Base-by-base conservation (phyloP, 1,140 invertebrate species). In the Trypoxylus dichotomus region DNA sequence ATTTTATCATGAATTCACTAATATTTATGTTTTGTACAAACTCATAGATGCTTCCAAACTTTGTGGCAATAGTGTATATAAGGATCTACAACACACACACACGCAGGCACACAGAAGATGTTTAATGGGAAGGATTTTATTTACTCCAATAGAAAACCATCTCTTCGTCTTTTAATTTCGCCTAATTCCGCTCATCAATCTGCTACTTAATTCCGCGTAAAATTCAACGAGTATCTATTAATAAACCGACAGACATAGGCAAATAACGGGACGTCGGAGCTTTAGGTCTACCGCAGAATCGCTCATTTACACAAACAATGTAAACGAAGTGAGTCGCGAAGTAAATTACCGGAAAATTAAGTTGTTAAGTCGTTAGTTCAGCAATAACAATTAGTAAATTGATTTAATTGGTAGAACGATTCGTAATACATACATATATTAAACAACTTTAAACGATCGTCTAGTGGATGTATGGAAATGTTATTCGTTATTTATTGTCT, bases 331-430 rank as follows among this genome's bases (percentile, higher is more conserved):
- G 60, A 68, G 13, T 68, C 60, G 60, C 60, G 21, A 68, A 24
- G 60, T 68, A 68, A 68, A 68, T 68, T 27, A 24, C 60, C 60
- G 60, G 19, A 68, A 68, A 68, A 68, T 68, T 68, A 68, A 68
- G 60, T 68, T 25, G 60, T 68, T 68, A 68, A 25, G 24, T 68
- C 21, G 60, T 68, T 68, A 68, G 24, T 68, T 27, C 60, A 11
- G 60, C 60, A 68, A 29, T 68, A 68, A 68, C 60, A 68, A 68
- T 68, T 68, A 68, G 19, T 68, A 68, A 68, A 68, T 68, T 68
- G 60, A 68, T 68, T 68, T 27, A 68, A 68, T 68, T 68, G 60
- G 60, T 68, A 68, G 6, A 29, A 25, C 60, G 24, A 68, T 68
- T 11, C 47, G 21, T 58, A 68, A 27, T 68, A 27, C 60, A 29